These are phyloP conservation scores for Ptiloglossa arizonensis DNA, from an alignment of 1,140 invertebrate genomes.

Conservation along the genomic window DNA sequence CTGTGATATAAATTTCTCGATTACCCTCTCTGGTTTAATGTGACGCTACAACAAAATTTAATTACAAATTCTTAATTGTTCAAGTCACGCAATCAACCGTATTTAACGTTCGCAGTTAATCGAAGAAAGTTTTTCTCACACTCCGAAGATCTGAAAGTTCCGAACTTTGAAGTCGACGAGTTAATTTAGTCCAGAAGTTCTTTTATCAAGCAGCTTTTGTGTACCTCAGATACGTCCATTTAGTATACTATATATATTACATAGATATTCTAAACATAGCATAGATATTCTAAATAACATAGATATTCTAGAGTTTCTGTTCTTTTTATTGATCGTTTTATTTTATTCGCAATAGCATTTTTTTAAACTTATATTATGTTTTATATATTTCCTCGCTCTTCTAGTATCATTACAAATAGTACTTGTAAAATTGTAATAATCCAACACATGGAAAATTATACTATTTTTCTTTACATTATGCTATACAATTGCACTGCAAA, in stretches of 20 bases:
- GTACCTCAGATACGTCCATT: neutral
- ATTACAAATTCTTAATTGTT: conserved; percentile 32
- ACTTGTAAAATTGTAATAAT: conserved; percentile 1
- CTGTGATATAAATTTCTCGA: neutral
- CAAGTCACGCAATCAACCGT: conserved; percentile 14
- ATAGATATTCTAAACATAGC: too few relatives aligned
- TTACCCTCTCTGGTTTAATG: neutral
- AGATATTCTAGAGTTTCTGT: conserved; percentile 2
- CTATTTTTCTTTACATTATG: conserved; percentile 3
- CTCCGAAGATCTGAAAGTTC: neutral
- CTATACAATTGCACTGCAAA: neutral
- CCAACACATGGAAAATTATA: neutral
- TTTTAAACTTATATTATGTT: conserved; percentile 37
- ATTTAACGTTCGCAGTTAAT: conserved; percentile 29
- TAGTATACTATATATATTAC: conserved; percentile 22
- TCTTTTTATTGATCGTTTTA: neutral
- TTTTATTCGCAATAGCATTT: conserved; percentile 17
- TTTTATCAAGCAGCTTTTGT: conserved; percentile 8
- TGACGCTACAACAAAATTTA: conserved; percentile 15
- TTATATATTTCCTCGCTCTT: conserved; percentile 32
- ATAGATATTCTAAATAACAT: too few relatives aligned
- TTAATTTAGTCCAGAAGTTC: conserved; percentile 26
- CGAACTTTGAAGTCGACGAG: conserved; percentile 11
- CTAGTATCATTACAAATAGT: conserved; percentile 32
- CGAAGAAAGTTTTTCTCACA: conserved; percentile 27